Evolutionary conservation across 1,140 invertebrate species (phyloP).

Genomic region (Rhagoletis pomonella): DNA sequence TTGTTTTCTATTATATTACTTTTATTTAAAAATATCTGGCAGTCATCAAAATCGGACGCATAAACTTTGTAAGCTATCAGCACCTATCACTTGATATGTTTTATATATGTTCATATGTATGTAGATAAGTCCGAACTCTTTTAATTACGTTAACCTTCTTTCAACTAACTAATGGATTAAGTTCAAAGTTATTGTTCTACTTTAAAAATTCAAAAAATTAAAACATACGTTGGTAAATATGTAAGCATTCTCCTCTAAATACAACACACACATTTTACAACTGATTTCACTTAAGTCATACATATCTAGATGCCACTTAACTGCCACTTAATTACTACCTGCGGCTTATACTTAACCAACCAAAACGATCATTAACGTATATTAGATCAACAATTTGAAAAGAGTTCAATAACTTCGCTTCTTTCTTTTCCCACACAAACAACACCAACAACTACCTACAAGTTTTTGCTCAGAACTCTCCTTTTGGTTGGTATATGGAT

Average conservation of each 20-base stretch:
- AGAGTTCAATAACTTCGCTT: constrained; percentile 39
- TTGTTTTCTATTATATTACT: no score
- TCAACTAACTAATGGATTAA: no score
- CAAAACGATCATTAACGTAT: constrained; percentile 17
- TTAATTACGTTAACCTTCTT: no score
- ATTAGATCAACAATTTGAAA: constrained; percentile 22
- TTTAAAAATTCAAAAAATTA: background rate
- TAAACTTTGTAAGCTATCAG: no score
- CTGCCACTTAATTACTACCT: background rate
- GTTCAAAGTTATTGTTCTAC: background rate
- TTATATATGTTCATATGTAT: no score
- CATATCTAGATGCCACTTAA: constrained; percentile 14
- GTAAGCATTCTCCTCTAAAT: background rate
- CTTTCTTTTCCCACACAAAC: constrained; percentile 39
- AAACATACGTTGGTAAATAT: constrained; percentile 4
- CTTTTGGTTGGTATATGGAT: background rate
- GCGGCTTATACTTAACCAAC: background rate
- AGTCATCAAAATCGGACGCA: no score
- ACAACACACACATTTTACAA: background rate
- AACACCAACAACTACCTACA: constrained; percentile 21
- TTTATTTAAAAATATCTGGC: no score
- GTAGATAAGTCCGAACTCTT: no score
- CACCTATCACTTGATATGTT: no score
- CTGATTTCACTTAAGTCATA: constrained; percentile 27
- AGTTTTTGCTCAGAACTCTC: background rate